Conservation (phyloP, 2,797 vertebrate species). For the Sphaeramia orbicularis region DNA sequence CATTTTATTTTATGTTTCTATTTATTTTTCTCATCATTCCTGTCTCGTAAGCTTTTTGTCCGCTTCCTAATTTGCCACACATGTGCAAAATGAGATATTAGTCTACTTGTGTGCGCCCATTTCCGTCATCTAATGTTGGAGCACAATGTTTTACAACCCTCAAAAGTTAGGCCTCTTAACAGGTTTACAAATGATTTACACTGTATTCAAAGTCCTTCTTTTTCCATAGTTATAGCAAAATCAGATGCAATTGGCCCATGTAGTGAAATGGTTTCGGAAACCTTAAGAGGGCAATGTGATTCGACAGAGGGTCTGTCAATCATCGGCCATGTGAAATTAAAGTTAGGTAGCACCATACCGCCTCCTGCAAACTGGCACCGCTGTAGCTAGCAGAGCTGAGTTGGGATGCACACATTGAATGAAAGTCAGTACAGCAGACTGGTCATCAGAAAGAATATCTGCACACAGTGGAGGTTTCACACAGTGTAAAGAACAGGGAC, state of each 20-base stretch:
- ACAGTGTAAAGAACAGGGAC: not conserved
- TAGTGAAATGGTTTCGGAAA: not conserved
- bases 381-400: constrained; percentile 49
- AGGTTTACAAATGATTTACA: not conserved
- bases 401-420: constrained; percentile 74
- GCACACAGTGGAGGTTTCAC: constrained; percentile 13
- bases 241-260: not conserved
- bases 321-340: constrained; percentile 4
- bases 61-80: not conserved
- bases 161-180: not conserved
- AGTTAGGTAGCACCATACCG: constrained; percentile 59
- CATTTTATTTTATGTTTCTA: too few relatives aligned
- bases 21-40: too few relatives aligned
- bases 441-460: constrained; percentile 29
- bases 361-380: constrained; percentile 49
- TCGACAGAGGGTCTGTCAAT: constrained; percentile 47
- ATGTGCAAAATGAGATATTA: too few relatives aligned
- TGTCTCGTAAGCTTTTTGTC: not conserved
- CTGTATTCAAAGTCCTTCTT: not conserved
- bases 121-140: not conserved
- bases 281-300: constrained; percentile 18
- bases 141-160: not conserved
- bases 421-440: constrained; percentile 71
- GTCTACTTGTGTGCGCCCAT: not conserved
- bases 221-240: not conserved